Evolutionary conservation across 2,113 vertebrate species (phyloP), one percentile per base, ranked within the genome.

Genomic region (Tichodroma muraria): DNA sequence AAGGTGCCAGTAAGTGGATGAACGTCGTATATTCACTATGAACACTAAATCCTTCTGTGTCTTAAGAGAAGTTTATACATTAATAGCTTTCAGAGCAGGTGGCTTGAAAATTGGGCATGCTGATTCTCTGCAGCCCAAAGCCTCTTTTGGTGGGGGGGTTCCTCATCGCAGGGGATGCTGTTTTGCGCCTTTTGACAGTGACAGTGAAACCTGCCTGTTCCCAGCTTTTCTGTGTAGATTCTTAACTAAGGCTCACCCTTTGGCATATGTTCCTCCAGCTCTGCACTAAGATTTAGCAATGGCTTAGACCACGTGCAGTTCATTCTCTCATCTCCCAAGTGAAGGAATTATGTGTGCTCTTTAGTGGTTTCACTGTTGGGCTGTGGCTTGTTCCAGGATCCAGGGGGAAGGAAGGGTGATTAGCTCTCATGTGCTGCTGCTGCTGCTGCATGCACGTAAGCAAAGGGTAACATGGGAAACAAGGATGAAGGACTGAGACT

Each of bases 351-450:
- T 89, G 71, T 89, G 87, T 85, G 89, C 91, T 94, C 91, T 94
- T 92, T 63, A 91, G 94, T 88, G 94, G 93, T 94, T 95, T 96
- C 87, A 66, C 91, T 85, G 31, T 53, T 50, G 84, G 85, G 84
- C 93, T 96, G 84, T 86, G 94, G 95, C 63, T 95, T 94, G 57
- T 88, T 80, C 56, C 90, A 78, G 88, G 72, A 83, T 88, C 60
- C 57, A 83, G 72, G 69, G 78, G 88, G 59, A 94, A 87, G 90
- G 72, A 94, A 93, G 80, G 60, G 56, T 33, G 83, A 88, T 94
- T 50, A 81, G 77, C 61, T 80, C 78, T 89, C 8, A 15, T 79
- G 86, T 69, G 45, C 73, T 78, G 68, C 89, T 71, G 65, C 61
- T 33, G 40, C 9, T 72, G 65, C 61, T 33, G 40, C 9, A 0